Base-by-base conservation (phyloP, 1,140 invertebrate genomes). In the Eueides isabella region DNA sequence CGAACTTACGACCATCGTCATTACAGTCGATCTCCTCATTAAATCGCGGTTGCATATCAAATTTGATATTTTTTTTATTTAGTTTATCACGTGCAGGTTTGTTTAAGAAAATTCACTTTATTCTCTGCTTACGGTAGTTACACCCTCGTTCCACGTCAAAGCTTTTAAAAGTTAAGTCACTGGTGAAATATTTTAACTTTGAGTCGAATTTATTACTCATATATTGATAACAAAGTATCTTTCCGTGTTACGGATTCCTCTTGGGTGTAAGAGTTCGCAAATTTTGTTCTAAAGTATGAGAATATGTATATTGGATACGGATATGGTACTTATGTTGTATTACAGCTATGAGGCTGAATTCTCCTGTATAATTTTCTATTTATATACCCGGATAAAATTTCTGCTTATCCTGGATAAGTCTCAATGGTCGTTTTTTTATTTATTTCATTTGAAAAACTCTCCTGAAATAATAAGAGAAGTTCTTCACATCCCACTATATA, bases 191-290 rank as follows among this genome's bases (percentile, higher is more conserved):
- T 55, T 55, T 55, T 26, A 55, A 26, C 48, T 26, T 55, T 55
- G 48, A 26, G 48, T 55, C 48, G 48, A 55, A 55, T 55, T 55
- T 55, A 55, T 55, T 55, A 55, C 48, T 55, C 48, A 55, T 55
- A 55, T 55, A 55, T 55, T 55, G 48, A 55, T 55, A 55, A 55
- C 48, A 26, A 55, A 55, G 48, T 55, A 55, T 55, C 48, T 55
- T 55, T 55, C 48, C 48, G 48, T 55, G 48, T 55, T 55, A 26
- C 19, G 19, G 48, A 55, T 55, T 55, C 48, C 48, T 55, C 48
- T 26, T 55, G 48, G 48, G 48, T 55, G 48, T 55, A 12, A 55
- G 26, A 55, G 19, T 55, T 55, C 26, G 48, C 19, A 55, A 55
- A 55, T 55, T 55, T 23, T 7, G 7, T 55, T 55, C 48, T 55